Evolutionary conservation across 2,888 invertebrate genomes (phyloP).

Genomic region (Itoplectis maculator): DNA sequence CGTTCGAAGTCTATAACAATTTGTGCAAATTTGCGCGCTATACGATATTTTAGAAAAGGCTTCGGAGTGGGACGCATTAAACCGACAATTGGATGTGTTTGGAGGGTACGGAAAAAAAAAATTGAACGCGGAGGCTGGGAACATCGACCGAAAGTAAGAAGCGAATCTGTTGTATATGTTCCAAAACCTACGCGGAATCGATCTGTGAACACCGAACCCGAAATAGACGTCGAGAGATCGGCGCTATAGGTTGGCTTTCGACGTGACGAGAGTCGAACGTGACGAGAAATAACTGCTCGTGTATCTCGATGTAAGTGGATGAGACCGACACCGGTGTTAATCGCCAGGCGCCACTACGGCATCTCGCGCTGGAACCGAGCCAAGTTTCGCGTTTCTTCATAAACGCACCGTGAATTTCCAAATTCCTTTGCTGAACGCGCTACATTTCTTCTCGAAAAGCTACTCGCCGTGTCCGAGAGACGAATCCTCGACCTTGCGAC

Average conservation of each 20-base stretch:
- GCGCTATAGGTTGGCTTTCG: neutral
- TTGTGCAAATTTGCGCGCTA: no score
- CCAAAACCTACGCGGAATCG: no score
- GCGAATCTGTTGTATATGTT: neutral
- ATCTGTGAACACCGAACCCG: neutral
- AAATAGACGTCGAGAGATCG: neutral
- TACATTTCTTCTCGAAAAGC: constrained; percentile 21
- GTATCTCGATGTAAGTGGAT: constrained; percentile 31
- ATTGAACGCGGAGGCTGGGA: neutral
- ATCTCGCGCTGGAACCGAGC: constrained; percentile 48
- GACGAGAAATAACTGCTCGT: neutral
- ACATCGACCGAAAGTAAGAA: neutral
- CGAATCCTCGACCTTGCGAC: constrained; percentile 39
- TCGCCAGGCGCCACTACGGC: constrained; percentile 14
- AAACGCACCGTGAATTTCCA: constrained; percentile 36
- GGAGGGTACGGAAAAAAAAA: neutral
- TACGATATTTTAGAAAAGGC: no score
- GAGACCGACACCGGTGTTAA: neutral
- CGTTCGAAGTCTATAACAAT: no score
- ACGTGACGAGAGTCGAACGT: neutral
- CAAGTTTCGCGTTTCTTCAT: constrained; percentile 52
- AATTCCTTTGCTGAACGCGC: no score
- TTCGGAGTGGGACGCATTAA: no score
- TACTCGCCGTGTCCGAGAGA: constrained; percentile 1
- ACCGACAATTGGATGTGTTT: neutral